A percentile compares a stretch with the other conserved stretches of the same genome.
phyloP scores from a whole-genome alignment of 2,797 vertebrate genomes.

The Paedocypris micromegethes region DNA sequence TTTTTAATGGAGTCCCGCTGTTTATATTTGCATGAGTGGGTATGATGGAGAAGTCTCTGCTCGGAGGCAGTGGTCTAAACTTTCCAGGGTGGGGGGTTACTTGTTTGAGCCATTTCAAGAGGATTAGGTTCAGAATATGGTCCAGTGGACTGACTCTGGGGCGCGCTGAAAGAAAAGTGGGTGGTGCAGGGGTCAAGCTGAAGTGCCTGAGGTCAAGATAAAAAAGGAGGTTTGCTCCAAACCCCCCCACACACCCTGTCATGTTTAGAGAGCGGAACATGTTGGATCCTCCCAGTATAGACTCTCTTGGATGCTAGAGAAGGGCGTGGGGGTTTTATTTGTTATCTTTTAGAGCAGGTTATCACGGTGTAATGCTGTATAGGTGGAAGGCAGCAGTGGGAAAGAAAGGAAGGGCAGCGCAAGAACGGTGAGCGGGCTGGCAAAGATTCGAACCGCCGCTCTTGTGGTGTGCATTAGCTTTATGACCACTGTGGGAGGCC shows the following conservation, averaged over 20 bases:
- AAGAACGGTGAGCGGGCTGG: constrained; percentile 37
- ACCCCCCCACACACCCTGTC: background rate
- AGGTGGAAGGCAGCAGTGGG: constrained; percentile 11
- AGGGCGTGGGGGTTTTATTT: constrained; percentile 29
- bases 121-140: constrained; percentile 44
- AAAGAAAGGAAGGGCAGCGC: constrained; percentile 10
- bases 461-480: constrained; percentile 76
- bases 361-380: background rate
- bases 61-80: constrained; percentile 1
- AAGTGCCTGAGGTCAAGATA: constrained; percentile 36
- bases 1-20: constrained; percentile 6
- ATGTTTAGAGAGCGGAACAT: constrained; percentile 37
- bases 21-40: background rate
- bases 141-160: constrained; percentile 23
- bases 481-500: constrained; percentile 51
- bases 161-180: background rate
- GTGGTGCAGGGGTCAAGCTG: constrained; percentile 17
- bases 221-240: constrained; percentile 22
- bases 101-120: constrained; percentile 34
- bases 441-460: constrained; percentile 39
- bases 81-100: background rate
- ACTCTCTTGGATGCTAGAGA: constrained; percentile 13
- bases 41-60: constrained; percentile 9
- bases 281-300: constrained; percentile 28
- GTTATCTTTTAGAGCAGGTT: constrained; percentile 36